Evolutionary conservation across 2,113 vertebrate species (phyloP).

Genomic region (Empidonax traillii): DNA sequence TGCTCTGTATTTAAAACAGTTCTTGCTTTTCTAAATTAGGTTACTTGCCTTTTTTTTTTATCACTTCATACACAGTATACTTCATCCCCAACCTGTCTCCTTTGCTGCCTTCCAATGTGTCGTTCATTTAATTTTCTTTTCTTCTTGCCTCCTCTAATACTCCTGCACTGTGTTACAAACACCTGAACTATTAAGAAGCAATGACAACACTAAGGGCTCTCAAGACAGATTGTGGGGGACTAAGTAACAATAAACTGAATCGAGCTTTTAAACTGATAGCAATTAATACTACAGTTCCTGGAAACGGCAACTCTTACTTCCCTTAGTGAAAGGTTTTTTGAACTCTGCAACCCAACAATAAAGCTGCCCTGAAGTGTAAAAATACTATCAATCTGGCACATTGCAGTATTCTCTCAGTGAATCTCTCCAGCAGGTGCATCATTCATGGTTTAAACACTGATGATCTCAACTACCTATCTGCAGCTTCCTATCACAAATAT

Average conservation of each 20-base stretch:
- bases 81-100: too few species aligned
- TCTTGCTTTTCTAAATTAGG: background rate
- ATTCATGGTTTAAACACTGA: background rate
- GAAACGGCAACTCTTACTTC: background rate
- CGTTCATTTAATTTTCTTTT: background rate
- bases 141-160: background rate
- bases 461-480: slow-evolving; percentile 7
- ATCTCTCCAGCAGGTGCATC: background rate
- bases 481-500: background rate
- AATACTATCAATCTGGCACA: background rate
- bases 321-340: background rate
- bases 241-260: background rate
- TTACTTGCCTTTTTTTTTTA: background rate
- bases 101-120: background rate
- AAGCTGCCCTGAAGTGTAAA: background rate
- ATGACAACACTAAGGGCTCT: background rate
- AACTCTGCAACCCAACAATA: background rate
- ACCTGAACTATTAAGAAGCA: background rate
- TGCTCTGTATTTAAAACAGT: background rate
- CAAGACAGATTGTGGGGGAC: background rate
- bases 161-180: background rate
- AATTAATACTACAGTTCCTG: background rate
- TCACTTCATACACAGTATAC: background rate
- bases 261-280: background rate
- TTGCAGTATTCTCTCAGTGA: background rate